Conservation (phyloP, 92 coral and sea anemone genomes). For the Montipora capitata region DNA sequence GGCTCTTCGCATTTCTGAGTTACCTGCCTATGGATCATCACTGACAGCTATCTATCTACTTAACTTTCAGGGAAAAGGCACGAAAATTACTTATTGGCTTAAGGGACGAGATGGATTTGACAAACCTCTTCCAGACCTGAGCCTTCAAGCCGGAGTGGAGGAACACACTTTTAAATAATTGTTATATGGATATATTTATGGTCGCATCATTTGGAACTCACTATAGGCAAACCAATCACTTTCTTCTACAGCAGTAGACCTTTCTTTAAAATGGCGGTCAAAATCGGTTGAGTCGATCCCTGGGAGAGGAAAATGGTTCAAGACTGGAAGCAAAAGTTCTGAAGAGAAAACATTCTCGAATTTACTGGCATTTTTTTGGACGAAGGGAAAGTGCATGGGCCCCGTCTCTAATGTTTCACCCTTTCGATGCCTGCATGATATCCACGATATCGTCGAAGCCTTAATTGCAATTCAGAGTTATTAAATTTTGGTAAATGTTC, state of each 20-base stretch:
- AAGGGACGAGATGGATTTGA: slow-evolving; percentile 89
- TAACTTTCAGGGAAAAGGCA: slow-evolving; percentile 86
- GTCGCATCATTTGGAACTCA: background rate
- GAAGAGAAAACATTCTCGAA: too few relatives aligned
- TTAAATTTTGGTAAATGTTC: too few relatives aligned
- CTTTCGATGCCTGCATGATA: too few relatives aligned
- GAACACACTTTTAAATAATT: slow-evolving; percentile 87
- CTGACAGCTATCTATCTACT: background rate
- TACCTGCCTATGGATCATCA: too few relatives aligned
- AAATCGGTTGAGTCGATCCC: background rate
- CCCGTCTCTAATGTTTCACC: too few relatives aligned
- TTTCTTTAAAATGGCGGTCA: too few relatives aligned
- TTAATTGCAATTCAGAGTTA: too few relatives aligned
- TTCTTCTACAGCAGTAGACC: background rate
- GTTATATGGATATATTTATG: background rate
- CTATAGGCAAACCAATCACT: background rate
- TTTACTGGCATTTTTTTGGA: too few relatives aligned
- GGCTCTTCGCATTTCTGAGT: too few relatives aligned
- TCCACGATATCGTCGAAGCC: too few relatives aligned
- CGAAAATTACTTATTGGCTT: slow-evolving; percentile 80
- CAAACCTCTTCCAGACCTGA: slow-evolving; percentile 87
- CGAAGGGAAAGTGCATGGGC: too few relatives aligned
- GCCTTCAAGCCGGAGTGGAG: slow-evolving; percentile 82
- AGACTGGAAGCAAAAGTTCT: background rate
- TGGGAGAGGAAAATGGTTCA: too few relatives aligned